Percentiles rank a stretch among this genome's conserved stretches.
Evolutionary conservation across 2,888 invertebrate species (phyloP).

Genomic region (Luffia ferchaultella): DNA sequence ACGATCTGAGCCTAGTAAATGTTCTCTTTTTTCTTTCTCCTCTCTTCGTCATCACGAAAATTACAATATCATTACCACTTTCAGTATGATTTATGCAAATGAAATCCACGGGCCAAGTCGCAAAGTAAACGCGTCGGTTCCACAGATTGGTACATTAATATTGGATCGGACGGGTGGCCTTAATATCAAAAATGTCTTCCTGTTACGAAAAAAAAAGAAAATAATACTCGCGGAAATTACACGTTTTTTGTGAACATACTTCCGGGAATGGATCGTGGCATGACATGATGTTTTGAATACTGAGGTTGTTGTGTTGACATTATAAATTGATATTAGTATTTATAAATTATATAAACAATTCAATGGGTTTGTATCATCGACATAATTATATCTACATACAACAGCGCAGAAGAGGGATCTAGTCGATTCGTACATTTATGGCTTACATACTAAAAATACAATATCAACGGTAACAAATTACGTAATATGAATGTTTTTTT

Average conservation of each 20-base stretch:
- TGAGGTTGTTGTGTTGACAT: not conserved
- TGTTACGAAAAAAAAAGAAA: not conserved
- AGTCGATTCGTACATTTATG: no score
- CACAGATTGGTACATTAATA: not conserved
- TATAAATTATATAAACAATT: not conserved
- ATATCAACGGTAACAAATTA: no score
- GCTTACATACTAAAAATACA: no score
- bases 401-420: no score
- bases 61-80: not conserved
- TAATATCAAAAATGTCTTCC: not conserved
- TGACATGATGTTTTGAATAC: not conserved
- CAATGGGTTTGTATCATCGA: not conserved
- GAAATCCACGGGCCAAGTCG: not conserved
- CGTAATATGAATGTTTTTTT: no score
- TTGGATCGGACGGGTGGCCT: not conserved
- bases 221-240: not conserved
- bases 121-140: not conserved
- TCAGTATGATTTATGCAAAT: not conserved
- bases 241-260: not conserved
- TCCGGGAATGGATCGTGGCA: not conserved
- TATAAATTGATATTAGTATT: not conserved
- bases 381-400: not conserved
- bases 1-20: not conserved
- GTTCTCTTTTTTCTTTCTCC: not conserved
- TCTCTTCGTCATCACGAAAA: not conserved